Evolutionary conservation across 2,888 invertebrate genomes (phyloP), one percentile per base, ranked within the genome.

Genomic region (Ischnura elegans): DNA sequence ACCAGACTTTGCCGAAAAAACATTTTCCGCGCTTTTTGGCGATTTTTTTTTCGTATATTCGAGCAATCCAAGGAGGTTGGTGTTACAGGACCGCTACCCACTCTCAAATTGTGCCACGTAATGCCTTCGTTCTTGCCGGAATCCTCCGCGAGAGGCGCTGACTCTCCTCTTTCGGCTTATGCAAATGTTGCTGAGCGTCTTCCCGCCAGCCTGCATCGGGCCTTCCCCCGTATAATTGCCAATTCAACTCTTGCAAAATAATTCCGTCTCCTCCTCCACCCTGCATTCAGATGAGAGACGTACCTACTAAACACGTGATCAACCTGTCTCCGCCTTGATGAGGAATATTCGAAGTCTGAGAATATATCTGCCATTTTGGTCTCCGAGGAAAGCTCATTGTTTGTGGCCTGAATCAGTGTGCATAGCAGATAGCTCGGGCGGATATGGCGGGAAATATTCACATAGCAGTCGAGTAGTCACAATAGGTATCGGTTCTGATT

Each of bases 211-310:
- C 45, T 90, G 90, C 90, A 90, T 66, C 47, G 90, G 90, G 61
- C 87, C 47, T 47, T 45, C 90, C 43, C 51, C 45, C 90, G 90
- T 90, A 90, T 90, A 90, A 90, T 90, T 90, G 90, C 90, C 90
- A 90, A 90, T 90, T 90, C 90, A 90, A 90, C 61, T 90, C 90
- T 90, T 90, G 90, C 90, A 90, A 90, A 90, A 90, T 90, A 90
- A 90, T 90, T 90, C 90, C 90, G 43, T 61, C 90, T 90, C 61
- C 66, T 43, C 90, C 61, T 42, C 55, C 90, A 43, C 90, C 87
- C 90, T 51, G 90, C 90, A 90, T 90, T 90, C 90, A 61, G 61
- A 90, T 61, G 90, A 61, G 90, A 43, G 61, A 45, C 51, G n/a
- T n/a, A 8, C 47, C 5, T 43, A 45, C 61, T 66, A 43, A 90